Evolutionary conservation across 2,113 vertebrate species (phyloP), one percentile per base, ranked within the genome.

Genomic region (Ophiodon elongatus): DNA sequence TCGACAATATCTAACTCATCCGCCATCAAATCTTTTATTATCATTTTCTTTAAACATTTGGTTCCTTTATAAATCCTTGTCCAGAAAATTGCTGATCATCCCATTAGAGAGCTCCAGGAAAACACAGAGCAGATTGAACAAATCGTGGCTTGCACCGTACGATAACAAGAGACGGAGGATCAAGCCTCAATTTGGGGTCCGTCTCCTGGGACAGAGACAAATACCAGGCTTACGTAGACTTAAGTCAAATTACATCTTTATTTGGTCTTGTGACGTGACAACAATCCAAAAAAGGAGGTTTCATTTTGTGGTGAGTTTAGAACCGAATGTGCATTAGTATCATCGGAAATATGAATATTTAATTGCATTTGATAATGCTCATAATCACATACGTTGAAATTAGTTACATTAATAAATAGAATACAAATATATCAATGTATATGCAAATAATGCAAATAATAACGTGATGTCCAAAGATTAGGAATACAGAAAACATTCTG

Each of bases 201-300:
- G 19, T 91, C 93, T 87, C 92, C 63, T 37, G 89, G 88, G 93
- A 85, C 76, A 77, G 75, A 76, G 84, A 90, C 90, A 90, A 94
- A 93, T 83, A 89, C 87, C 76, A 85, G 85, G 92, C 90, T 95
- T 94, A 93, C 75, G 31, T 39, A 82, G 87, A 85, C 82, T 92
- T 91, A 91, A 72, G 86, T 76, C 75, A 83, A 87, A 92, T 80
- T 65, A 92, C 92, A 93, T 92, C 89, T 93, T 91, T 90, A 93
- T 90, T 93, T 86, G 39, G 76, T 86, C 45, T 75, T 71, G 69
- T 77, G 86, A 82, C 63, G 63, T 90, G 88, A 91, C 80, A 86
- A 79, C 73, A 88, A 83, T 72, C 41, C 41, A 35, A 74, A 71
- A 73, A 79, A 75, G 47, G 39, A 65, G 31, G 60, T 54, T 87